These are phyloP conservation scores for Pteronotus mesoamericanus DNA, from an alignment of 2,797 vertebrate genomes.

Conservation along the genomic window DNA sequence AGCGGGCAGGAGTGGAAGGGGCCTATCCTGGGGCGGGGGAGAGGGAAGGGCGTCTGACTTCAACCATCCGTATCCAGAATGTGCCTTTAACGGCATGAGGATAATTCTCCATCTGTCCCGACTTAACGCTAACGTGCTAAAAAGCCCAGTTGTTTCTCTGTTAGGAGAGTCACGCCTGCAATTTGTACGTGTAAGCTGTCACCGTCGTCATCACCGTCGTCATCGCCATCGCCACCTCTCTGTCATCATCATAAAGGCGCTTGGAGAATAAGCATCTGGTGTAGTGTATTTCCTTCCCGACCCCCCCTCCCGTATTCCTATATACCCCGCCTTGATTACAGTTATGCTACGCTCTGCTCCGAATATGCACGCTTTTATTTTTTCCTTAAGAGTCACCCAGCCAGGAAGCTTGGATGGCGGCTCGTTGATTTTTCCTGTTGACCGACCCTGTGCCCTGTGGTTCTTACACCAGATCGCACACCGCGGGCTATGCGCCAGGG, in stretches of 20 bases:
- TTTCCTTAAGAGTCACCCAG: background rate
- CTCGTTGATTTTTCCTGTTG: too few relatives aligned
- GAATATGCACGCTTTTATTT: background rate
- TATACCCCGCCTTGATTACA: background rate
- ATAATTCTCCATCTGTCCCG: background rate
- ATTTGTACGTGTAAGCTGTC: background rate
- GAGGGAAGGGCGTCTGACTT: background rate
- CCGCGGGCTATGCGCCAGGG: background rate
- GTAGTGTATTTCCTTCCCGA: background rate
- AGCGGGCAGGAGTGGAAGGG: background rate
- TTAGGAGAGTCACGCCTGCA: background rate
- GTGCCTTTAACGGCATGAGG: background rate
- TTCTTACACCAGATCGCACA: too few relatives aligned
- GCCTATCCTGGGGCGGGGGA: background rate
- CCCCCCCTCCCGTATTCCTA: background rate
- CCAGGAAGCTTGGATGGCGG: background rate
- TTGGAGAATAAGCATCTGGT: accelerated
- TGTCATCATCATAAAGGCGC: background rate
- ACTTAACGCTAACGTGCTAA: background rate
- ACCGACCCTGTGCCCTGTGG: background rate
- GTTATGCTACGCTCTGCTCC: background rate
- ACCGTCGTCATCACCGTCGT: accelerated
- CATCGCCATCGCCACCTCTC: background rate
- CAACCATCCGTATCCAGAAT: background rate
- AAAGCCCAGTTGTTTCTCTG: background rate